These are phyloP conservation scores for Myotis daubentonii DNA, from an alignment of 2,797 vertebrate genomes.

Conservation along the genomic window DNA sequence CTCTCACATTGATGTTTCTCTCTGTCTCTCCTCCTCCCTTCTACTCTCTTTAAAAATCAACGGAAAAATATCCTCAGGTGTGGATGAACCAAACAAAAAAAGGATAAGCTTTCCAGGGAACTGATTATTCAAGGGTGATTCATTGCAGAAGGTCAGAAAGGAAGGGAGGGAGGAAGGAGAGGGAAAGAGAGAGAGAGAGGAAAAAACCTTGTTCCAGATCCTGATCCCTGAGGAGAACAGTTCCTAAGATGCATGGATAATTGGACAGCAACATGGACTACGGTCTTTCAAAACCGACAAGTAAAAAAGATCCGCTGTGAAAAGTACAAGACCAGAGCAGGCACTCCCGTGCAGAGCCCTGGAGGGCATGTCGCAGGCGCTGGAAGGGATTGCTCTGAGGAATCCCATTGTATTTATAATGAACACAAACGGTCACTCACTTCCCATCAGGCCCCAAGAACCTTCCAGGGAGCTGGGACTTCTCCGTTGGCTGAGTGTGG, in stretches of 20 bases:
- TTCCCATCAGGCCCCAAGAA: neutral
- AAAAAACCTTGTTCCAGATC: too few species aligned
- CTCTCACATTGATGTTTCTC: too few species aligned
- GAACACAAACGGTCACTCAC: accelerated
- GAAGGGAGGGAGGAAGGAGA: neutral
- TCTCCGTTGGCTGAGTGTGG: accelerated
- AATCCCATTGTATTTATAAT: neutral
- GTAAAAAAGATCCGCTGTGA: neutral
- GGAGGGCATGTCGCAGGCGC: neutral
- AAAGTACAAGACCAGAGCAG: neutral
- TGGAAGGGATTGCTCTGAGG: neutral
- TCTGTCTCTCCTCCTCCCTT: too few species aligned
- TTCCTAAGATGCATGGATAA: neutral
- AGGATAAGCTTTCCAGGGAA: neutral
- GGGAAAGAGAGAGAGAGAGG: neutral
- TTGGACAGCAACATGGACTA: neutral
- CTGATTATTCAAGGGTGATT: neutral
- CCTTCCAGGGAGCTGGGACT: neutral
- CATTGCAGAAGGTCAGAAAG: neutral
- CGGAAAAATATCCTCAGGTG: too few species aligned
- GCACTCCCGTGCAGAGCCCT: too few species aligned
- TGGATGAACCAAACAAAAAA: neutral
- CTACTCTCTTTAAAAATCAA: too few species aligned
- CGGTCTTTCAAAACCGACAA: neutral
- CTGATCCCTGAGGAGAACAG: accelerated